Base-by-base conservation (phyloP, 2,113 vertebrate species). In the Oryzias melastigma region DNA sequence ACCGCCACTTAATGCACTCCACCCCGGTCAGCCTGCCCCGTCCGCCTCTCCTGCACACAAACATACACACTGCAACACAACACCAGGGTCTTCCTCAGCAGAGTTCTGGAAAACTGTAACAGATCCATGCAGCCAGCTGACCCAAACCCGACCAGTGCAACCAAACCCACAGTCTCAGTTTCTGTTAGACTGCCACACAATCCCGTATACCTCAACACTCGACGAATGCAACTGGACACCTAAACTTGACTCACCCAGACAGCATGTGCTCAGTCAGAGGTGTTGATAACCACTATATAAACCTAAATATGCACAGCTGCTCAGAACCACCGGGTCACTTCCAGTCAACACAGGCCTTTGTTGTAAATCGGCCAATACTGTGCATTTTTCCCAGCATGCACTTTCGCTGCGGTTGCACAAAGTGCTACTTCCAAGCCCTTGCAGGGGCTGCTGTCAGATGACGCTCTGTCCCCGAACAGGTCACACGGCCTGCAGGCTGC, bases 1-100 rank as follows among this genome's bases (percentile, higher is more conserved):
- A 83, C 85, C 68, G 68, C 52, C 76, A 70, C 79, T 88, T 85
- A 78, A 86, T 87, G 72, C 66, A 70, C 71, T 77, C 73, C 64
- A 65, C 57, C 68, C 57, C 54, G 27, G 48, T 65, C 63, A 79
- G 53, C 50, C 72, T 45, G 44, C 61, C 49, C 58, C 50, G 68
- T 65, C 64, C 72, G 53, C 45, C 17, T 35, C 29, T 27, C 44
- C 65, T 50, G 49, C 75, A 80, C 80, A 78, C 84, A 85, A 80
- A 88, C 82, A 84, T 60, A 76, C 61, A 65, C 60, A 40, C 42
- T 81, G 86, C 78, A 83, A 81, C 70, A 70, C 42, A 78, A 88
- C 74, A 83, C 69, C 71, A 53, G 79, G 81, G 66, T 81, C 73
- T 85, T 72, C 80, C 84, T 78, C 63, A 41, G 53, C 68, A 46